Evolutionary conservation across 2,113 vertebrate genomes (phyloP).

Genomic region (Vanacampus margaritifer): DNA sequence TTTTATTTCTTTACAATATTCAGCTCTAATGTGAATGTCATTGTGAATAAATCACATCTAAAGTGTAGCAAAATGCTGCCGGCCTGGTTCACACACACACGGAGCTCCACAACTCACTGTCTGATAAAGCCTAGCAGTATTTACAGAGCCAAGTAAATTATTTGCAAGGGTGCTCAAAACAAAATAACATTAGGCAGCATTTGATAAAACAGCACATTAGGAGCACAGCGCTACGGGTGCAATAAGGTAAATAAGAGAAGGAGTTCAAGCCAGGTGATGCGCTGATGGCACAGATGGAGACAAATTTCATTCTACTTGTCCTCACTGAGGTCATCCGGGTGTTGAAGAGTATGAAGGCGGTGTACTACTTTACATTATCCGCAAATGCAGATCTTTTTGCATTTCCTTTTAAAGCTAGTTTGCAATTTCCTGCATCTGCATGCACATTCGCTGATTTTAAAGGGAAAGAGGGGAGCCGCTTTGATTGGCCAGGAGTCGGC

Average conservation of each 20-base stretch:
- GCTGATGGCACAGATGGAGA: neutral
- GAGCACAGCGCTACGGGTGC: neutral
- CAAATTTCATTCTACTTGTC: neutral
- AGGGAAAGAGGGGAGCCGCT: too few species aligned
- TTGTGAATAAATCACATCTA: slow-evolving; percentile 38
- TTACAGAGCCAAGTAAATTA: slow-evolving; percentile 27
- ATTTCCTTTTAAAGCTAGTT: too few species aligned
- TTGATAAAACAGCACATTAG: neutral
- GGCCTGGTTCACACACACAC: slow-evolving; percentile 1
- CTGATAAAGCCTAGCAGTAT: slow-evolving; percentile 19
- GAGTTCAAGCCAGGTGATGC: neutral
- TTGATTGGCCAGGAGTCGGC: too few species aligned
- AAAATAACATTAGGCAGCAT: neutral
- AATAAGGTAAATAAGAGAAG: neutral
- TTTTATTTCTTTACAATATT: slow-evolving; percentile 31
- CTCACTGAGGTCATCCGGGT: too few species aligned
- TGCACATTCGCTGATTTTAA: too few species aligned
- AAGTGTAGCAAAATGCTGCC: slow-evolving; percentile 33
- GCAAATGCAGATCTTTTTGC: too few species aligned
- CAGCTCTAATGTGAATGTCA: slow-evolving; percentile 35
- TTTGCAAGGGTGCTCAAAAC: slow-evolving; percentile 17
- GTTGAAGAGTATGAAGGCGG: too few species aligned
- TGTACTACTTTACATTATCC: too few species aligned
- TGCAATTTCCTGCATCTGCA: too few species aligned
- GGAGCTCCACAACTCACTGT: slow-evolving; percentile 10